Percentiles rank a stretch among this genome's conserved stretches.
Evolutionary conservation across 2,888 invertebrate genomes (phyloP).

Genomic region (Cosmopolites sordidus): DNA sequence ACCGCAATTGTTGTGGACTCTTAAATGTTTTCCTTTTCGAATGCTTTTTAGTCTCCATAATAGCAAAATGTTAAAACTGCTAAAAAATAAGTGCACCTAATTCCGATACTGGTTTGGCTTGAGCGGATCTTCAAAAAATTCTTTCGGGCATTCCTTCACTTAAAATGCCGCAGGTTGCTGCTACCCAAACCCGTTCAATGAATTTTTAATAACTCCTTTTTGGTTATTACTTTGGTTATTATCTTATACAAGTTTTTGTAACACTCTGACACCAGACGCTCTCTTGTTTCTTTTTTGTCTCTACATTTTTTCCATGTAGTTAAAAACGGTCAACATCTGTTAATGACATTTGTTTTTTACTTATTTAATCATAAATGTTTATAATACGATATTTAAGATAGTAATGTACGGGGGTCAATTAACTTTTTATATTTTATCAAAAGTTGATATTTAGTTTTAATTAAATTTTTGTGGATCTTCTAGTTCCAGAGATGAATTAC

Average conservation of each 20-base stretch:
- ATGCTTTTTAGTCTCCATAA: background rate
- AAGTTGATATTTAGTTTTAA: too few relatives aligned
- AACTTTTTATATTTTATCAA: too few relatives aligned
- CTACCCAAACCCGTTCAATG: conserved; percentile 23
- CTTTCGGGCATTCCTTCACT: conserved; percentile 22
- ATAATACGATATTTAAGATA: too few relatives aligned
- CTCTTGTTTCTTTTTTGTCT: background rate
- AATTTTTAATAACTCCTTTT: conserved; percentile 25
- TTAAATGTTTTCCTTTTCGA: background rate
- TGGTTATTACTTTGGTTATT: conserved; percentile 23
- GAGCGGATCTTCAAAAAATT: conserved; percentile 18
- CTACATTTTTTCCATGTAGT: background rate
- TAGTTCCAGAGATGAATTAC: too few relatives aligned
- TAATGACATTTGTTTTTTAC: too few relatives aligned
- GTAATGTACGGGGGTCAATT: too few relatives aligned
- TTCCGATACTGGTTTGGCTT: conserved; percentile 21
- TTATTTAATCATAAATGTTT: too few relatives aligned
- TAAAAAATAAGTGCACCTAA: conserved; percentile 24
- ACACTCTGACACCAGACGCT: conserved; percentile 1
- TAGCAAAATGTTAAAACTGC: conserved; percentile 21
- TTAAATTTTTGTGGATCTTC: too few relatives aligned
- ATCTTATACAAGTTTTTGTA: conserved; percentile 23
- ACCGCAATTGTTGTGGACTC: too few relatives aligned
- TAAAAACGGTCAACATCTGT: too few relatives aligned
- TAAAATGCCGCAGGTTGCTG: conserved; percentile 19